These are phyloP conservation scores for Spilogale gracilis DNA, from an alignment of 2,113 vertebrate species.

Conservation along the genomic window DNA sequence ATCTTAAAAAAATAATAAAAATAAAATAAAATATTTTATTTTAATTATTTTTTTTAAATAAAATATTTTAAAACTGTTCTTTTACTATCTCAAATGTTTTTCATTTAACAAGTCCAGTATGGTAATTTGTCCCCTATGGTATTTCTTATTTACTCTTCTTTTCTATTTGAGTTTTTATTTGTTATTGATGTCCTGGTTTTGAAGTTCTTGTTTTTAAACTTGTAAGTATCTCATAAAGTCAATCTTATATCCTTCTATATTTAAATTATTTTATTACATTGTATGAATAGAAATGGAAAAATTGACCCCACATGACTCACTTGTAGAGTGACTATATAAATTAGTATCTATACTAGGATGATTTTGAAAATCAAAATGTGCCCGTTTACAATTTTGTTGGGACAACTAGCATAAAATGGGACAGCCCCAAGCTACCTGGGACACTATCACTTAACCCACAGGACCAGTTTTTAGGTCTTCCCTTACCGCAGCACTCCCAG, in stretches of 20 bases:
- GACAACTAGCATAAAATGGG: neutral
- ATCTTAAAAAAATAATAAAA: too few species aligned
- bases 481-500: neutral
- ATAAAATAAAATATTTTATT: neutral
- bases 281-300: neutral
- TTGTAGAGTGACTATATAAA: neutral
- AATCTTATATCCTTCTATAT: neutral
- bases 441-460: neutral
- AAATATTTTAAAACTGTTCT: neutral
- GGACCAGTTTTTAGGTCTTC: neutral
- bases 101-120: neutral
- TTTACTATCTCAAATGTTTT: neutral
- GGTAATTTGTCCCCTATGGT: neutral
- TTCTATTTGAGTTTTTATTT: neutral
- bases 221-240: neutral
- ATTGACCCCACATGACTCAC: neutral
- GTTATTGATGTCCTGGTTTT: neutral
- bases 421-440: neutral
- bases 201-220: constrained; percentile 4
- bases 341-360: neutral
- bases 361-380: neutral
- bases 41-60: too few species aligned
- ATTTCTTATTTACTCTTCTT: neutral
- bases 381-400: neutral
- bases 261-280: neutral